Base-by-base conservation (phyloP, 1,140 invertebrate species). In the Epicauta chinensis region DNA sequence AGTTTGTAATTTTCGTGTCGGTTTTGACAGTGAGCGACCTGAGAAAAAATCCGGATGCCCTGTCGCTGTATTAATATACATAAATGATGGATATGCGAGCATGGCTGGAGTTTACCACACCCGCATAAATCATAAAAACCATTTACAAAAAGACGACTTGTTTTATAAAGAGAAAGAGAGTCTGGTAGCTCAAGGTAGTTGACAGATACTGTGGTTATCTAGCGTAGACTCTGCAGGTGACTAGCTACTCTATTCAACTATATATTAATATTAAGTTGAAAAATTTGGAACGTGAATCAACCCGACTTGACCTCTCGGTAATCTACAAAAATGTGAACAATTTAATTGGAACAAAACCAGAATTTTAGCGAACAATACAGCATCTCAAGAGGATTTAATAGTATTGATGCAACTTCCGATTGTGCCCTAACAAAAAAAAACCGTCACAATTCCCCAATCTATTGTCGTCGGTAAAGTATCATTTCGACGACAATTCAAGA, bases 201-300 rank as follows among this genome's bases (percentile, higher is more conserved):
- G 52, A 53, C 52, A 53, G 52, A 53, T 53, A 53, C 44, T 36
- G 35, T 41, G 49, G 38, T 48, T 53, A 53, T 53, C 48, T 56
- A 48, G 39, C 49, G 39, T 51, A 36, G 30, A 42, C 50, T 48
- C 55, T 45, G 45, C 55, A 57, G 55, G 55, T 53, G 55, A 45
- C 42, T 46, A 41, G 55, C 55, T 57, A 57, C 55, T 23, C 23
- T 23, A 23, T 23, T 23, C 36, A 51, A n/a, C 10, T 34, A 34
- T 34, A 30, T 36, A 52, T 51, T 51, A 51, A 51, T 51, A 43
- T 23, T 7, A 23, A 23, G 23, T 23, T 7, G 23, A 23, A 23
- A n/a, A 23, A 5, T 23, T 23, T 23, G 23, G 23, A 23, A 23
- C 23, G 23, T 23, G 23, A 23, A 23, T 23, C 7, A 7, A 23